Evolutionary conservation across 2,113 vertebrate genomes (phyloP).

Genomic region (Glareola pratincola): DNA sequence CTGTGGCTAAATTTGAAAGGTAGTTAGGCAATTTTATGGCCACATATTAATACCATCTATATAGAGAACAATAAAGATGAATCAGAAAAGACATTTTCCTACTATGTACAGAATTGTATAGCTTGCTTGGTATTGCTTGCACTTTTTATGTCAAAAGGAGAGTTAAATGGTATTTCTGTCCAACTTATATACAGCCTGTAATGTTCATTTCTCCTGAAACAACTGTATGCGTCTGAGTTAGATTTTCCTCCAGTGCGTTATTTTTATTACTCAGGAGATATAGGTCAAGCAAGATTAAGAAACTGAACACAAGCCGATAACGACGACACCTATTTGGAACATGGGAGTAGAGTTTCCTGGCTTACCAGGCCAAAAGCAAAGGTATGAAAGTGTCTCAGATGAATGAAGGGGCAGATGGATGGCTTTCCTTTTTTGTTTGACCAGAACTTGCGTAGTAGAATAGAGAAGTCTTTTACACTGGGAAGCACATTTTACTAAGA

Average conservation of each 20-base stretch:
- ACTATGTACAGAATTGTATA: background rate
- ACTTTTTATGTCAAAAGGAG: background rate
- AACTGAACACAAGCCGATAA: background rate
- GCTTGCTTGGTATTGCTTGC: background rate
- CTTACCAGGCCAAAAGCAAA: background rate
- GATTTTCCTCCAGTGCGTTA: background rate
- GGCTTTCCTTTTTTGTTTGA: background rate
- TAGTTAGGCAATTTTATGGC: background rate
- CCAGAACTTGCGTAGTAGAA: background rate
- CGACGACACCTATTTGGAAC: background rate
- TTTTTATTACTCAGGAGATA: background rate
- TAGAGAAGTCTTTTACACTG: background rate
- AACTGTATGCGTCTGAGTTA: background rate
- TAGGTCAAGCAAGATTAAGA: background rate
- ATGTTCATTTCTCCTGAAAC: background rate
- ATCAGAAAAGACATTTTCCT: background rate
- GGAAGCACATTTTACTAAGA: background rate
- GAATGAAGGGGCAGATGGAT: background rate
- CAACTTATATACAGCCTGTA: background rate
- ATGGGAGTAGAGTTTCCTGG: background rate
- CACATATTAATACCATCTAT: background rate
- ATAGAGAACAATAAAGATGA: background rate
- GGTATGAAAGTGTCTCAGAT: background rate
- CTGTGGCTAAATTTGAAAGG: background rate
- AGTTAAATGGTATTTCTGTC: background rate